A percentile compares a stretch with the other conserved stretches of the same genome.
Conservation (phyloP, 2,888 invertebrate genomes). For the Melanotus villosus region DNA sequence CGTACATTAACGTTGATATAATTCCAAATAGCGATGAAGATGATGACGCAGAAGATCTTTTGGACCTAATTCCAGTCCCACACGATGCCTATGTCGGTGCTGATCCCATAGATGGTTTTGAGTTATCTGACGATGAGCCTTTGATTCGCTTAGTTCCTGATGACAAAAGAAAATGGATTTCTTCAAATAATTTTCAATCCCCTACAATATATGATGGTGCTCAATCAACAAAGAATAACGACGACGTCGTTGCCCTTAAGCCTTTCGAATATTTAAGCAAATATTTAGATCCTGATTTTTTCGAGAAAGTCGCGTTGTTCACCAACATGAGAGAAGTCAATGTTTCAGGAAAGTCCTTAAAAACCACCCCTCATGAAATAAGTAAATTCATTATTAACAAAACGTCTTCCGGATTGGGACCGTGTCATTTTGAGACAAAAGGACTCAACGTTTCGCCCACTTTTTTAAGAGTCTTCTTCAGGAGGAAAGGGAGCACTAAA, state of each 20-base stretch:
- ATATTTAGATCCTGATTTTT: constrained; percentile 9
- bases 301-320: not conserved
- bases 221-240: not conserved
- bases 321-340: constrained; percentile 4
- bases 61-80: not conserved
- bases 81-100: not conserved
- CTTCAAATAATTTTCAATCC: constrained; percentile 1
- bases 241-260: constrained; percentile 11
- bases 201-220: constrained; percentile 1
- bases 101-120: no score
- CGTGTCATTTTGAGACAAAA: no score
- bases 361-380: constrained; percentile 13
- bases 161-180: constrained; percentile 5
- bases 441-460: no score
- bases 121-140: constrained; percentile 7
- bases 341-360: constrained; percentile 6
- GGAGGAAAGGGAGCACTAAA: no score
- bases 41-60: not conserved
- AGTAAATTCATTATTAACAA: no score
- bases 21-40: constrained; percentile 14
- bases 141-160: not conserved
- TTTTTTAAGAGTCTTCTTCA: no score
- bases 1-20: not conserved
- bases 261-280: constrained; percentile 2
- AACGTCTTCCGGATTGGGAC: no score